A percentile compares a stretch with the other conserved stretches of the same genome.
phyloP scores from a whole-genome alignment of 2,113 vertebrate species.

The Psilopogon haemacephalus region DNA sequence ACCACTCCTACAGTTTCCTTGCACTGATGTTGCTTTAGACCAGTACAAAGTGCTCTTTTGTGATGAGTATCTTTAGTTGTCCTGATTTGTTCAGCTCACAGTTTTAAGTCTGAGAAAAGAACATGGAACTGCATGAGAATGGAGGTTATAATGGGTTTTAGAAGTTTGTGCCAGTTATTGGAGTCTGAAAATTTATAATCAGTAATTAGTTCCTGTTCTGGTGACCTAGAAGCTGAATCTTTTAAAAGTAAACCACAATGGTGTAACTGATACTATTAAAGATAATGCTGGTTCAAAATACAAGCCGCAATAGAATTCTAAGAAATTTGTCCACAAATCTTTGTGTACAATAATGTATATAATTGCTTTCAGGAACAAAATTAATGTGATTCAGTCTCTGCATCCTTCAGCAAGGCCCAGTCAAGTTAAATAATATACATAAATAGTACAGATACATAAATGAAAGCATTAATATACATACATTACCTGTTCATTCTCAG shows the following conservation, averaged over 20 bases:
- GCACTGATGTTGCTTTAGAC: background rate
- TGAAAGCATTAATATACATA: background rate
- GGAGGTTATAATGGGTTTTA: slow-evolving; percentile 45
- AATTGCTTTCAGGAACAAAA: slow-evolving; percentile 30
- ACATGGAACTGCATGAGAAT: background rate
- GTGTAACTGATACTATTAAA: background rate
- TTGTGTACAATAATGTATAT: slow-evolving; percentile 28
- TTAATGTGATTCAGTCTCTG: slow-evolving; percentile 28
- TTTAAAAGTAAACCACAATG: background rate
- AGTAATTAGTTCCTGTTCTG: slow-evolving; percentile 53
- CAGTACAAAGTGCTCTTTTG: background rate
- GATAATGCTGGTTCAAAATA: slow-evolving; percentile 13
- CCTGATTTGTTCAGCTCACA: background rate
- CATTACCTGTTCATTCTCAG: slow-evolving; percentile 43
- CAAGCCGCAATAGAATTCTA: slow-evolving; percentile 30
- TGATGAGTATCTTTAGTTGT: background rate
- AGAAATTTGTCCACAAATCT: slow-evolving; percentile 23
- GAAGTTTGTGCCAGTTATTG: slow-evolving; percentile 32
- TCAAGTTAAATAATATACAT: slow-evolving; percentile 5
- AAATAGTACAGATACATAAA: slow-evolving; percentile 22
- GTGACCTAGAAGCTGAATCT: slow-evolving; percentile 43
- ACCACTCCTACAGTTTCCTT: background rate
- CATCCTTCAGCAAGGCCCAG: slow-evolving; percentile 37
- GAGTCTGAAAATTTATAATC: background rate
- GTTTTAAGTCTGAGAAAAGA: background rate